phyloP scores from a whole-genome alignment of 2,797 vertebrate species.

The Echeneis naucrates region DNA sequence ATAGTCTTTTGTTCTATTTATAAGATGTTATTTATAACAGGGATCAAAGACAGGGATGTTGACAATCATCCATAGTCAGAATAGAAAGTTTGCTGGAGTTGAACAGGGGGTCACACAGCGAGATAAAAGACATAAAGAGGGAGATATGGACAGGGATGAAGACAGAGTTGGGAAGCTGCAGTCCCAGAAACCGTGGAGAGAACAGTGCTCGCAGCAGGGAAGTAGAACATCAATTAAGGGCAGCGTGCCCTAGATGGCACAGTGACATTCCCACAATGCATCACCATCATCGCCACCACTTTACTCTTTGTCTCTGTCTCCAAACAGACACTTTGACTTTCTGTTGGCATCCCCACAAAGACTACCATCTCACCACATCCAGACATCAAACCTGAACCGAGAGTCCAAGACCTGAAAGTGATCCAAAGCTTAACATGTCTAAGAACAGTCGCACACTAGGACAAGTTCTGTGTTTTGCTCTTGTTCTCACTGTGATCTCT shows the following conservation, averaged over 20 bases:
- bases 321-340: constrained; percentile 16
- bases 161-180: constrained; percentile 26
- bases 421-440: not conserved
- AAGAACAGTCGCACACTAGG: not conserved
- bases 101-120: constrained; percentile 21
- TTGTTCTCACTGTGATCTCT: constrained; percentile 22
- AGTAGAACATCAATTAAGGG: constrained; percentile 87
- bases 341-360: constrained; percentile 12
- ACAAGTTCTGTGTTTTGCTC: not conserved
- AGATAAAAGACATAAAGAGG: constrained; percentile 16
- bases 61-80: constrained; percentile 21
- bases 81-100: constrained; percentile 22
- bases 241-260: constrained; percentile 79
- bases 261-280: constrained; percentile 74
- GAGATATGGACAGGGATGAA: constrained; percentile 28
- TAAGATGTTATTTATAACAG: constrained; percentile 64
- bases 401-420: not conserved
- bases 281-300: constrained; percentile 38
- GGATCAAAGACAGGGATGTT: constrained; percentile 32
- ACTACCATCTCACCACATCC: not conserved
- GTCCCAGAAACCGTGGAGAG: constrained; percentile 73
- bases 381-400: constrained; percentile 12
- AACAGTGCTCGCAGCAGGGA: constrained; percentile 80
- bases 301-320: constrained; percentile 34
- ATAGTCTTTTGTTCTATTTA: constrained; percentile 73